These are phyloP conservation scores for Mercenaria mercenaria DNA, from an alignment of 1,140 invertebrate species.

Conservation along the genomic window DNA sequence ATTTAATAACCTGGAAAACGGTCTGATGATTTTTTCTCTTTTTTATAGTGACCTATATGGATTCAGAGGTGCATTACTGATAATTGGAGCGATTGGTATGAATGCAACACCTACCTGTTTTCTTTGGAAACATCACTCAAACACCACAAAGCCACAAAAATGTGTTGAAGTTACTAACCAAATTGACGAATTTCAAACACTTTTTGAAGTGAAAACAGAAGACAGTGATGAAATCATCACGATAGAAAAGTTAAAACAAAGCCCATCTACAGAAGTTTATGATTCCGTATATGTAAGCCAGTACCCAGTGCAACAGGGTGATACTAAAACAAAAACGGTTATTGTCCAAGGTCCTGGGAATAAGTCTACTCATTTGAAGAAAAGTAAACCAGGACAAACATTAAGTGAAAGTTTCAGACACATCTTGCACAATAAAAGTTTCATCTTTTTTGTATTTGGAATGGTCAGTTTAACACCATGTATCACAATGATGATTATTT, in stretches of 20 bases:
- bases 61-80: not conserved
- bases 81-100: not conserved
- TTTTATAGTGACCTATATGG: constrained; percentile 14
- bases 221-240: not conserved
- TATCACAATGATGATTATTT: not conserved
- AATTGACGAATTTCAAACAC: not conserved
- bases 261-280: not conserved
- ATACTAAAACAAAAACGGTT: not conserved
- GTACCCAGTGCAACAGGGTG: not conserved
- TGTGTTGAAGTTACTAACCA: not conserved
- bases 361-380: not conserved
- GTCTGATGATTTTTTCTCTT: not conserved
- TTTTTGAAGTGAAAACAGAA: not conserved
- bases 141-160: not conserved
- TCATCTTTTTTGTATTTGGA: not conserved
- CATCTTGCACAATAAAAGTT: not conserved
- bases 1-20: too few relatives aligned
- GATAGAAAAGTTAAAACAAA: not conserved
- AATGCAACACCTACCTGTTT: not conserved
- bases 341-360: not conserved
- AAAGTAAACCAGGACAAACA: not conserved
- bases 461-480: not conserved
- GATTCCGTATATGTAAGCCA: not conserved
- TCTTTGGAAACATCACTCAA: not conserved
- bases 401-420: not conserved